Percentiles rank a stretch among this genome's conserved stretches.
Evolutionary conservation across 2,797 vertebrate species (phyloP).

Genomic region (Remorina albescens): DNA sequence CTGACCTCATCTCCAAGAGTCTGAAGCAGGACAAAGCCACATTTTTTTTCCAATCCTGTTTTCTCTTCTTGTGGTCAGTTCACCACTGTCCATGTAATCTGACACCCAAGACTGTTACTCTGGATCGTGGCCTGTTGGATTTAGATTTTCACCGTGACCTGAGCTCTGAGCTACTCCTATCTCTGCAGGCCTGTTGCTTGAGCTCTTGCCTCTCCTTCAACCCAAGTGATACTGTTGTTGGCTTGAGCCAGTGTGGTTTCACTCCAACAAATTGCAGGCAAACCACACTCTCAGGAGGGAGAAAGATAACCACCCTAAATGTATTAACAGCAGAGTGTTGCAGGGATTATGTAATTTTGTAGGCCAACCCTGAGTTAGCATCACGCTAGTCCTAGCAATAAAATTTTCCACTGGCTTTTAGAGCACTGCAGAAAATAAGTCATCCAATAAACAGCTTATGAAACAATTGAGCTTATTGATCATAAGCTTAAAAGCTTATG

Average conservation of each 20-base stretch:
- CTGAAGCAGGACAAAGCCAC: conserved; percentile 19
- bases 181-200: conserved; percentile 27
- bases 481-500: no score
- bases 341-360: neutral
- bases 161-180: conserved; percentile 23
- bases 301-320: conserved; percentile 53
- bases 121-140: conserved; percentile 34
- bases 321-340: conserved; percentile 14
- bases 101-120: conserved; percentile 31
- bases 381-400: no score
- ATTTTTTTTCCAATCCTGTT: conserved; percentile 16
- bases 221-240: conserved; percentile 50
- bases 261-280: conserved; percentile 48
- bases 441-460: no score
- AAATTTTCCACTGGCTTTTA: neutral
- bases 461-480: no score
- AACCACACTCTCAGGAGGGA: conserved; percentile 49
- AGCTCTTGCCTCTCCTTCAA: conserved; percentile 20
- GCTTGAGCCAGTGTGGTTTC: conserved; percentile 48
- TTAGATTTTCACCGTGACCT: conserved; percentile 51
- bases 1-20: conserved; percentile 6
- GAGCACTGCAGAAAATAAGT: no score
- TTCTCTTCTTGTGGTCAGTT: conserved; percentile 33
- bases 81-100: conserved; percentile 30
- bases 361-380: no score